Base-by-base conservation (phyloP, 2,113 vertebrate genomes). In the Stigmatopora argus region DNA sequence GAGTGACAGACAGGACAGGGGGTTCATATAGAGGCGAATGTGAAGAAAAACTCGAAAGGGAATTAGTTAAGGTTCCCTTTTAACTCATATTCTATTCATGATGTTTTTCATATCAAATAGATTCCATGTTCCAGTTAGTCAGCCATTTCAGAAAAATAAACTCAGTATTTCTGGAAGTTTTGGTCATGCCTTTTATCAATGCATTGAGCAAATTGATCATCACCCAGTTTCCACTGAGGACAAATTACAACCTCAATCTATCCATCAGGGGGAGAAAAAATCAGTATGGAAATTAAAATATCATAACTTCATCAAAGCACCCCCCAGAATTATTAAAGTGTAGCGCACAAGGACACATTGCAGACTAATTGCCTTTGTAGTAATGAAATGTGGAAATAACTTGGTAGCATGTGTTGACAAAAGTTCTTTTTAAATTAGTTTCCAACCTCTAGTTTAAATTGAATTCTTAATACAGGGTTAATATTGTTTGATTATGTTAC, bases 11-110 rank as follows among this genome's bases (percentile, higher is more conserved):
- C 41, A 61, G 19, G 59, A 45, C 38, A 61, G 59, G 41, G 23
- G 41, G 59, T 61, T 61, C 59, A 61, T 13, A 45, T 19, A 18
- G 41, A 45, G 59, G 59, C 59, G 41, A 61, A 31, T 14, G 15
- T 4, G 38, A 21, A 23, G 38, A 14, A 14, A 23, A 61, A 45
- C 38, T 21, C 15, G 35, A 4, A 9, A 13, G 51, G 11, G 11
- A 21, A 23, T 18, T 9, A 56, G 35, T 18, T 41, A 44, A 18
- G n/a, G 58, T 61, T 61, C 19, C 6, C 15, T 56, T 56, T 31
- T 14, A 45, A 19, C 1, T 14, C n/a, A 19, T 60, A 19, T 35
- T 60, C 19, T 7, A 45, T 61, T 61, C 21, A 14, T 45, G 12
- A 61, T 12, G 19, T 65, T 56, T 14, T 3, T 14, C 52, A 15